Evolutionary conservation across 2,113 vertebrate species (phyloP).

Genomic region (Salvelinus namaycush): DNA sequence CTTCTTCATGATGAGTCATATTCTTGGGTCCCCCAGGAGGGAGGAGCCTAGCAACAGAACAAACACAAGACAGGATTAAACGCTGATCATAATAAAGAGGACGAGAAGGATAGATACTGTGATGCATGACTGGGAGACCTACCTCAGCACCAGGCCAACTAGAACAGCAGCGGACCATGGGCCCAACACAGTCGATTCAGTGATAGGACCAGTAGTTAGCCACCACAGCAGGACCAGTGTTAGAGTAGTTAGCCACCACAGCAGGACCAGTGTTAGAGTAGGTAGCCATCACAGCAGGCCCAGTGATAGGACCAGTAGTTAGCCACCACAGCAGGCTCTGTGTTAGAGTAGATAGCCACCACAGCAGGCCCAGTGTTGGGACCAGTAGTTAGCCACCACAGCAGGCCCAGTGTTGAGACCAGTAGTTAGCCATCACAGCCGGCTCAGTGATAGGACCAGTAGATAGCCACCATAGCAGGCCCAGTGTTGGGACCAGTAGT

Average conservation of each 20-base stretch:
- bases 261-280: no score
- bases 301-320: no score
- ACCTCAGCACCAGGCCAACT: background rate
- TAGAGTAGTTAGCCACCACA: background rate
- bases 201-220: constrained; percentile 39
- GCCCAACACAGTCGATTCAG: constrained; percentile 40
- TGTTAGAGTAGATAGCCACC: no score
- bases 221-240: constrained; percentile 29
- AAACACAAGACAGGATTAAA: background rate
- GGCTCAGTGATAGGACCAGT: no score
- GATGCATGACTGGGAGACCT: background rate
- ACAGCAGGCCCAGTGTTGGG: no score
- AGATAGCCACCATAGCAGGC: no score
- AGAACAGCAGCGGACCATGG: background rate
- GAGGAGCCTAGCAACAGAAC: background rate
- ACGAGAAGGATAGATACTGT: background rate
- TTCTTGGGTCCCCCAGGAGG: constrained; percentile 12
- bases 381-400: no score
- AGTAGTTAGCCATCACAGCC: no score
- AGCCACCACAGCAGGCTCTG: no score
- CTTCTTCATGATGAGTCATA: constrained; percentile 6
- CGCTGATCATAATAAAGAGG: background rate
- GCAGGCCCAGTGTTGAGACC: no score
- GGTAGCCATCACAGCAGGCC: no score
- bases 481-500: no score